phyloP scores from a whole-genome alignment of 23 tunicate genomes.

The Trididemnum miniatum region DNA sequence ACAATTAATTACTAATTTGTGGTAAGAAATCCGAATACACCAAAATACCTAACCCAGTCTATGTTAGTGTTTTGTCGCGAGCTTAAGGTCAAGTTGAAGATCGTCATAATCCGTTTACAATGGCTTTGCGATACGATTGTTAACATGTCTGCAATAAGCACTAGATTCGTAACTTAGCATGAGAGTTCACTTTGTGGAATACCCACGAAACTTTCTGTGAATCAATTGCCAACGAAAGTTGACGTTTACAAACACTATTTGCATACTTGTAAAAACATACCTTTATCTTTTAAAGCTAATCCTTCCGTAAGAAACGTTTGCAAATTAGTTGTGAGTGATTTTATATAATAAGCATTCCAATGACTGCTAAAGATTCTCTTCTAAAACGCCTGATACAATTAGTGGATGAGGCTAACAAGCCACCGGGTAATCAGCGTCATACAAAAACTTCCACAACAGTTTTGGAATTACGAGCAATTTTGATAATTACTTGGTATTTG shows the following conservation, averaged over 20 bases:
- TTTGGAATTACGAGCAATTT: not conserved
- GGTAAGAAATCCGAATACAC: not conserved
- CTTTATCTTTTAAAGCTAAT: not conserved
- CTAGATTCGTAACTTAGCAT: not conserved
- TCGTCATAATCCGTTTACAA: not conserved
- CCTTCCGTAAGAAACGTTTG: not conserved
- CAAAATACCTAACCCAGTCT: too few relatives aligned
- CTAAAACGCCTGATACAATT: not conserved
- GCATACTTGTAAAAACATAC: not conserved
- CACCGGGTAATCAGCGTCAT: not conserved
- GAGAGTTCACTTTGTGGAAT: constrained; percentile 1
- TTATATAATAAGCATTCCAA: not conserved
- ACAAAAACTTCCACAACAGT: not conserved
- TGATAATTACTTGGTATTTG: not conserved
- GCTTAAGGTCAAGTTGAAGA: too few relatives aligned
- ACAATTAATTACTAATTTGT: too few relatives aligned
- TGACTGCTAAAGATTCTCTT: not conserved
- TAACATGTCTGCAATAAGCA: constrained; percentile 1
- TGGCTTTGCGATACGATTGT: not conserved
- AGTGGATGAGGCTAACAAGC: constrained; percentile 6
- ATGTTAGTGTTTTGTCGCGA: too few relatives aligned
- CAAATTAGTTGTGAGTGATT: constrained; percentile 9
- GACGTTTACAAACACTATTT: constrained; percentile 1
- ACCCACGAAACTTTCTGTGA: constrained; percentile 12
- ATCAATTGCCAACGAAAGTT: not conserved